These are phyloP conservation scores for Apostichopus japonicus DNA, from an alignment of 35 echinoderm and acorn worm species.

Conservation along the genomic window DNA sequence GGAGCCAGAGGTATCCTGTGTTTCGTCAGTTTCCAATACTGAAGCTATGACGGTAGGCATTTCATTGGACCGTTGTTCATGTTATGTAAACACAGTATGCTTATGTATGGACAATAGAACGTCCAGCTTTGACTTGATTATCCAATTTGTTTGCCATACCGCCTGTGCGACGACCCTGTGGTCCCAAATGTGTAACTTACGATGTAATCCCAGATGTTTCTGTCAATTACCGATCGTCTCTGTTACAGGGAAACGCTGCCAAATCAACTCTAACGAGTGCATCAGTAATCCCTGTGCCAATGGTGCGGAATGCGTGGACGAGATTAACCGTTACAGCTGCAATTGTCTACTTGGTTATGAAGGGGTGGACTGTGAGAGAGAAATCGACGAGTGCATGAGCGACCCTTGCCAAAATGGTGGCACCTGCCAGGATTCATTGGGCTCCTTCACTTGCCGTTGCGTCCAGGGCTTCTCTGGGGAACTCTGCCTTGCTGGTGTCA, in stretches of 20 bases:
- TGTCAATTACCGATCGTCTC: not conserved
- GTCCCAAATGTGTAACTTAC: too few relatives aligned
- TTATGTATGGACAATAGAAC: too few relatives aligned
- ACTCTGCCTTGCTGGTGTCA: constrained; percentile 36
- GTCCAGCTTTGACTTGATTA: too few relatives aligned
- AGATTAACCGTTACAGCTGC: constrained; percentile 58
- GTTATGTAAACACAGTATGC: too few relatives aligned
- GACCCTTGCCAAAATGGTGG: constrained; percentile 56
- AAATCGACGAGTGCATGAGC: constrained; percentile 56
- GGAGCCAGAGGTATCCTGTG: too few relatives aligned
- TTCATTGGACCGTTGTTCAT: too few relatives aligned
- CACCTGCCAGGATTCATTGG: constrained; percentile 26
- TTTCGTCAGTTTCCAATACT: too few relatives aligned
- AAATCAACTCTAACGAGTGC: constrained; percentile 1
- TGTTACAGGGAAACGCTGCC: not conserved
- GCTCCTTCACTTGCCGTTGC: constrained; percentile 50
- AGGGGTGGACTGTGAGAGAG: constrained; percentile 11
- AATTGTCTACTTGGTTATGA: constrained; percentile 48
- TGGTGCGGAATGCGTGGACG: constrained; percentile 56
- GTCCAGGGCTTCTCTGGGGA: constrained; percentile 52
- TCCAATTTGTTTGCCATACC: too few relatives aligned
- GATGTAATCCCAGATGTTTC: not conserved
- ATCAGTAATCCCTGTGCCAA: constrained; percentile 37
- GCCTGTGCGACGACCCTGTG: too few relatives aligned
- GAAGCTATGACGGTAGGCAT: too few relatives aligned